phyloP scores from a whole-genome alignment of 2,113 vertebrate species.

The Rhineura floridana region DNA sequence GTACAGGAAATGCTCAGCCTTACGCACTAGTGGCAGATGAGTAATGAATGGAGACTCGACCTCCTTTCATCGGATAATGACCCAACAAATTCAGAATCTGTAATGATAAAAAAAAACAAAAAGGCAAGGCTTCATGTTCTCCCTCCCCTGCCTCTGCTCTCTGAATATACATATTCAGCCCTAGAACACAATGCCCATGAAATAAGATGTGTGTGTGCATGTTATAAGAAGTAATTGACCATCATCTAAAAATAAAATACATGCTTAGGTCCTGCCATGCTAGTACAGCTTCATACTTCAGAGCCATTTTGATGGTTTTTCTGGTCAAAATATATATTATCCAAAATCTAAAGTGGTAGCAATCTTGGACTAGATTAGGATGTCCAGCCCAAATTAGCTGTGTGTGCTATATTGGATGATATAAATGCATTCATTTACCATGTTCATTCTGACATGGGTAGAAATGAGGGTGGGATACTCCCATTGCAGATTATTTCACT shows the following conservation, averaged over 20 bases:
- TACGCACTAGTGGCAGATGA: constrained; percentile 32
- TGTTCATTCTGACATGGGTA: background rate
- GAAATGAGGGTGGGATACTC: background rate
- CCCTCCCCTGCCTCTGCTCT: constrained; percentile 13
- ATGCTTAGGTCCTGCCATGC: constrained; percentile 2
- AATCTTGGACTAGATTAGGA: constrained; percentile 30
- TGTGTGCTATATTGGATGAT: constrained; percentile 14
- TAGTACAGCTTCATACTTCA: constrained; percentile 1
- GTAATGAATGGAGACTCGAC: constrained; percentile 25
- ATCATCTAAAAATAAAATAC: constrained; percentile 22
- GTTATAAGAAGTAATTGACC: background rate
- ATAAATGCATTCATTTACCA: accelerated
- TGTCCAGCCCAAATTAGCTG: background rate
- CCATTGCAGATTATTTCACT: background rate
- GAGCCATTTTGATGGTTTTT: constrained; percentile 16
- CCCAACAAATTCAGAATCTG: constrained; percentile 33
- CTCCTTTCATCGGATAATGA: constrained; percentile 19
- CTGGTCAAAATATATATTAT: constrained; percentile 26
- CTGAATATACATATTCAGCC: background rate
- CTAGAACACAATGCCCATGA: constrained; percentile 2
- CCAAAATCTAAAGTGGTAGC: background rate
- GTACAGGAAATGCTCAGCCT: constrained; percentile 21
- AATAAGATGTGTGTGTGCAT: constrained; percentile 16
- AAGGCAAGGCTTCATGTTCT: background rate
- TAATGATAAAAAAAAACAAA: constrained; percentile 22